Base-by-base conservation (phyloP, 2,888 invertebrate genomes). In the Cancer borealis region DNA sequence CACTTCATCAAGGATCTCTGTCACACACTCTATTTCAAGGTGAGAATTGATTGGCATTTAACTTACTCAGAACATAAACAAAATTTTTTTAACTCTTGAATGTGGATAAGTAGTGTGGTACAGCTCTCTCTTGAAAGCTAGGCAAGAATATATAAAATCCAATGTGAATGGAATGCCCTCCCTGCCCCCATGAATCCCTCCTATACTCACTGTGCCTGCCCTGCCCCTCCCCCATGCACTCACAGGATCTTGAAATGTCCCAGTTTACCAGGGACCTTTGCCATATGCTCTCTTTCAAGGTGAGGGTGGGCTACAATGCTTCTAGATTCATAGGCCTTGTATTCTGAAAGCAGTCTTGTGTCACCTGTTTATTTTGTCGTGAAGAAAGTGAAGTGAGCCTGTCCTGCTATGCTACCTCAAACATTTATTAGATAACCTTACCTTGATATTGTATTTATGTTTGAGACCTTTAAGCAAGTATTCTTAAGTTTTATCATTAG, bases 1-100 rank as follows among this genome's bases (percentile, higher is more conserved):
- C 98, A 98, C 96, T 97, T 99, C 60, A 97, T 99, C 94, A 97
- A 98, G 91, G 99, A 99, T 96, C 97, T 99, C 14, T 98, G 98
- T 96, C 97, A 98, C 95, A 98, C 98, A 95, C 97, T 99, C 12
- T 98, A 98, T 96, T 99, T 98, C 96, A 98, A 98, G 97, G 98
- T 98, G 96, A 93, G 73, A 46, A 12, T n/a, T 17, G 17, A 26
- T 10, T 47, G n/a, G 8, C 39, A 10, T 17, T 84, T 10, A 39
- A 84, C 30, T 39, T 39, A 84, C 84, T 39, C 39, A 84, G 39
- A 84, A 84, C 30, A 39, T 84, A n/a, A 14, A 39, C 39, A 39
- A 10, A 30, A 84, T 12, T 84, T 84, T 84, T 84, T 39, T 2
- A 84, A 84, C 39, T 84, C 26, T 84, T 30, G 84, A 84, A 84